Evolutionary conservation across 1,140 invertebrate species (phyloP).

Genomic region (Mesaphorura yosii): DNA sequence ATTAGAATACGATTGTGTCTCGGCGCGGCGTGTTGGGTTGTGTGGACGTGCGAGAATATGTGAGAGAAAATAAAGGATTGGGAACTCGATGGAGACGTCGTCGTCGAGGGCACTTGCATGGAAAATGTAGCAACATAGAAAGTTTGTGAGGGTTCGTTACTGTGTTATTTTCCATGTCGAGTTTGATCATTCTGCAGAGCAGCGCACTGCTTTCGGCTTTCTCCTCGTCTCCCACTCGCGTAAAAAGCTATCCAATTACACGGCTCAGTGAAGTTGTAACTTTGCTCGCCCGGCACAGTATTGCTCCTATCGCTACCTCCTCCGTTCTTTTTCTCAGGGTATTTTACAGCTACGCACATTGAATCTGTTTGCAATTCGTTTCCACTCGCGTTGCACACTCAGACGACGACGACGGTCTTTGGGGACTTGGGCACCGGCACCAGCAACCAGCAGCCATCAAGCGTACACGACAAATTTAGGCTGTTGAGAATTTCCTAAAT

Average conservation of each 20-base stretch:
- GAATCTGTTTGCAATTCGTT: neutral
- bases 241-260: conserved; percentile 33
- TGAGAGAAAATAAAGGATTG: neutral
- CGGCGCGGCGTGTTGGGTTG: neutral
- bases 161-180: conserved; percentile 28
- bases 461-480: neutral
- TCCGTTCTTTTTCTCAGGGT: neutral
- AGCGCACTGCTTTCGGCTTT: conserved; percentile 31
- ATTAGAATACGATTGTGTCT: neutral
- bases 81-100: neutral
- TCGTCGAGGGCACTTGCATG: too few species aligned
- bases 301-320: conserved; percentile 27
- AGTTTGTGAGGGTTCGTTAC: conserved; percentile 28
- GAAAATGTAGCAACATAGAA: too few species aligned
- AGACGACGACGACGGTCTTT: conserved; percentile 11
- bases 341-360: conserved; percentile 17
- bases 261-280: conserved; percentile 27
- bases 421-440: conserved; percentile 26
- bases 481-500: neutral
- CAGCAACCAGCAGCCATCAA: conserved; percentile 9
- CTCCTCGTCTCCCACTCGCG: too few species aligned
- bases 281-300: too few species aligned
- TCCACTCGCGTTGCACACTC: neutral
- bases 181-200: conserved; percentile 32
- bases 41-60: neutral